Evolutionary conservation across 2,888 invertebrate genomes (phyloP).

Genomic region (Gymnoscelis rufifasciata): DNA sequence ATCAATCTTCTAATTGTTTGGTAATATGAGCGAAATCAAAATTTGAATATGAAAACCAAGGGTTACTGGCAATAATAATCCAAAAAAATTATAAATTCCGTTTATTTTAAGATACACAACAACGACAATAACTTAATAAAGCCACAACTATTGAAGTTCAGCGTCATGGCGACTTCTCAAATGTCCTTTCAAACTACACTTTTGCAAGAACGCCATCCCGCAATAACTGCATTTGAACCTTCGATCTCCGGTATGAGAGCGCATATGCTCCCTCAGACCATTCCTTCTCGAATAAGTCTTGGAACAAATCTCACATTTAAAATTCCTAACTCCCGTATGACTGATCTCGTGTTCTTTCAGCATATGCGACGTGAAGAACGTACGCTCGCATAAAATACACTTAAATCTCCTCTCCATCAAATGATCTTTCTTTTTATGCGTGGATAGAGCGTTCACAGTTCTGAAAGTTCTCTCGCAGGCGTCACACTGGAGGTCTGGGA

Average conservation of each 20-base stretch:
- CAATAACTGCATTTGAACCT: conserved; percentile 57
- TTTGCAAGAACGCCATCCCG: conserved; percentile 63
- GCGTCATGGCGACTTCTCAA: conserved; percentile 52
- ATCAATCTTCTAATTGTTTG: too few species aligned
- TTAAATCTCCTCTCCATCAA: conserved; percentile 56
- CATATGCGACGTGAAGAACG: conserved; percentile 42
- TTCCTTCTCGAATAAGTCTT: conserved; percentile 39
- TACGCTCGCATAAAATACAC: conserved; percentile 64
- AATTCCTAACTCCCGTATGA: conserved; percentile 47
- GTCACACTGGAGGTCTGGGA: conserved; percentile 43
- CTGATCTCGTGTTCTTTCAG: conserved; percentile 49
- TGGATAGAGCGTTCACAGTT: conserved; percentile 37
- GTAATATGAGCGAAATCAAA: too few species aligned
- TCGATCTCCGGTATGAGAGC: conserved; percentile 36
- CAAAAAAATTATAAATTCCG: too few species aligned
- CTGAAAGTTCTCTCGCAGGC: conserved; percentile 51
- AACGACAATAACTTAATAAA: too few species aligned
- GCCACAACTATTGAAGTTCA: conserved; percentile 6
- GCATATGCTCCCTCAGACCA: conserved; percentile 8
- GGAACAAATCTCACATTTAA: conserved; percentile 50
- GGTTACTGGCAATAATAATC: too few species aligned
- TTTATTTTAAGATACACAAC: too few species aligned
- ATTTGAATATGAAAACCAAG: too few species aligned
- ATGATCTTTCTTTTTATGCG: conserved; percentile 59
- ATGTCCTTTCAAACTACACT: conserved; percentile 64